Percentiles rank a stretch among this genome's conserved stretches.
These are phyloP conservation scores for Drosophila borealis DNA, from an alignment of 2,888 invertebrate genomes.

Conservation along the genomic window DNA sequence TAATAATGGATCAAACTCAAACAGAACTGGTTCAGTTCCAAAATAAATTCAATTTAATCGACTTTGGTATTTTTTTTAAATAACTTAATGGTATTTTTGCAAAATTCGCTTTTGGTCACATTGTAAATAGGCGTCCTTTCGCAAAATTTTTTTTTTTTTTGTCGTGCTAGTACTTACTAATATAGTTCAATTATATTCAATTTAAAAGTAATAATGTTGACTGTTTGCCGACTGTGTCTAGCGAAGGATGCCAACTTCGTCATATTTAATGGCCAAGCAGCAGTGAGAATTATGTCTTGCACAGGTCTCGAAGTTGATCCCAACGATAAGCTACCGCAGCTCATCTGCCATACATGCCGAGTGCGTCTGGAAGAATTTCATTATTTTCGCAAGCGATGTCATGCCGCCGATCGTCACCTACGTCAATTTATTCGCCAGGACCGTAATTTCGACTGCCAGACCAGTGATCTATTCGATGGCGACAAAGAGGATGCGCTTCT, in stretches of 20 bases:
- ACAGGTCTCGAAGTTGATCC: conserved; percentile 59
- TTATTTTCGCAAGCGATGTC: conserved; percentile 63
- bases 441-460: not conserved
- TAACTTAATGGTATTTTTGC: not conserved
- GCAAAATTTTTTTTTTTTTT: not conserved
- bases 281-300: conserved; percentile 46
- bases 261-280: conserved; percentile 18
- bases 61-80: not conserved
- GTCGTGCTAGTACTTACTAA: not conserved
- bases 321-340: conserved; percentile 53
- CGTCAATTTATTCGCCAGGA: conserved; percentile 23
- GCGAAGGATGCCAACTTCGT: conserved; percentile 48
- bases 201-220: conserved; percentile 30
- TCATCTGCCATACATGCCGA: conserved; percentile 56
- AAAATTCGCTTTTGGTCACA: not conserved
- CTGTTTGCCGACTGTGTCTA: conserved; percentile 59
- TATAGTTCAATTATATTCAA: not conserved
- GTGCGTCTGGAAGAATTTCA: conserved; percentile 64
- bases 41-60: not conserved
- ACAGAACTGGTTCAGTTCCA: no score
- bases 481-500: conserved; percentile 25
- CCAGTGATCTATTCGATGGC: not conserved
- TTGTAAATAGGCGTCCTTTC: conserved; percentile 5
- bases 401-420: conserved; percentile 54
- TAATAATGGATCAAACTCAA: no score